A percentile compares a stretch with the other conserved stretches of the same genome.
Evolutionary conservation across 2,888 invertebrate species (phyloP).

Genomic region (Heterodera filipjevi): DNA sequence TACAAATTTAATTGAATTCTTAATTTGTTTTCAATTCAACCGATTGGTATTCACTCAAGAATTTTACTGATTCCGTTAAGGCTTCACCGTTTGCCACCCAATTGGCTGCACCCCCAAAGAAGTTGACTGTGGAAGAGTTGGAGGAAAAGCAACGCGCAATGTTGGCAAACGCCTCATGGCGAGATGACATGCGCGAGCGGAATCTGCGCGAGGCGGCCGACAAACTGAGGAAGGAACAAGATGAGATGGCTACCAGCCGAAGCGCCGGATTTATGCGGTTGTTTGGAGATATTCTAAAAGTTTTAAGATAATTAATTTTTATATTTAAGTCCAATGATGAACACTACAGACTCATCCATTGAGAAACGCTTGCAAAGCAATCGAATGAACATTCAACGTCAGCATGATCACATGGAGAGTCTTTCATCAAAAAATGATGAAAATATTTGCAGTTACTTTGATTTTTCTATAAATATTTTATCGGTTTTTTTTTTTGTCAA

Average conservation of each 20-base stretch:
- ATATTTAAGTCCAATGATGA: constrained; percentile 26
- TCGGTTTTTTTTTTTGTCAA: too few relatives aligned
- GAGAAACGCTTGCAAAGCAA: constrained; percentile 33
- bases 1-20: too few relatives aligned
- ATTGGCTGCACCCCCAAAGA: not conserved
- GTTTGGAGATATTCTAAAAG: too few relatives aligned
- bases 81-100: not conserved
- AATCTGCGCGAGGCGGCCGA: constrained; percentile 33
- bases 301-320: too few relatives aligned
- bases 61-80: not conserved
- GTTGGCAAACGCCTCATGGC: constrained; percentile 54
- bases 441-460: too few relatives aligned
- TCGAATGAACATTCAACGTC: constrained; percentile 32
- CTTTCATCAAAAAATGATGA: constrained; percentile 27
- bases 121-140: constrained; percentile 44
- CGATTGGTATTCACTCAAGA: too few relatives aligned
- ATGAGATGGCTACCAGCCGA: constrained; percentile 22
- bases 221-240: constrained; percentile 40
- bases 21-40: too few relatives aligned
- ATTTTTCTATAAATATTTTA: too few relatives aligned
- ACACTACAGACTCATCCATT: constrained; percentile 21
- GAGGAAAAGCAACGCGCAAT: constrained; percentile 49
- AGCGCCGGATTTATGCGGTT: constrained; percentile 40
- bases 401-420: constrained; percentile 35
- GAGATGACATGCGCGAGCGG: constrained; percentile 40